Evolutionary conservation across 2,888 invertebrate genomes (phyloP), one percentile per base, ranked within the genome.

Genomic region (Hipparchia sbordonii): DNA sequence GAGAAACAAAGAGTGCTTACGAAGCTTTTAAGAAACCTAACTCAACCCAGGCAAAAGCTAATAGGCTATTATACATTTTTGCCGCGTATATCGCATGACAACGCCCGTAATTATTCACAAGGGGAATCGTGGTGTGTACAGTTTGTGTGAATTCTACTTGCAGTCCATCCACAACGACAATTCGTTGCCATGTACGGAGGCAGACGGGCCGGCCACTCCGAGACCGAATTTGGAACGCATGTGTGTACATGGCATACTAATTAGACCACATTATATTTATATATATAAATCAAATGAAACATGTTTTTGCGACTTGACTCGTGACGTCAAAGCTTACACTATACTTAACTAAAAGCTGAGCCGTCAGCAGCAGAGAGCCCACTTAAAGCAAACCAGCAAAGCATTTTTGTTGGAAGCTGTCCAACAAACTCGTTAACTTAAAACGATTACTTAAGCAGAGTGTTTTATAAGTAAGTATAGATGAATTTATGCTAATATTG

Each of bases 211-310:
- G 74, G 78, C 78, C 79, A 81, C 79, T 80, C 76, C 73, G 77
- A 75, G 73, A 74, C 87, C 86, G 82, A 87, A 86, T 86, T 85
- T 82, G 88, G 86, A 79, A 75, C 80, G 77, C 75, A 78, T 73
- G 80, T 79, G 81, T 81, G 78, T 78, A 71, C 76, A 76, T 76
- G 67, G 86, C 81, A 84, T 87, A 85, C 82, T 79, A 84, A 88
- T 79, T 79, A 79, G 61, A 62, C 23, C 13, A 67, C 39, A 67
- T 76, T 76, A 80, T 82, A 83, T 82, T 82, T 80, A 79, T 84
- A 70, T 65, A 66, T 46, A 4, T 46, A 46, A 4, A 23, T 23
- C 23, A 23, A 23, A 23, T 23, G 23, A 48, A 3, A 48, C 48
- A 6, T 48, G 8, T 48, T 6, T 8, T 48, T 48, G 48, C 7